A percentile compares a stretch with the other conserved stretches of the same genome.
These are phyloP conservation scores for Epinephelus coioides DNA, from an alignment of 2,797 vertebrate species.

Conservation along the genomic window DNA sequence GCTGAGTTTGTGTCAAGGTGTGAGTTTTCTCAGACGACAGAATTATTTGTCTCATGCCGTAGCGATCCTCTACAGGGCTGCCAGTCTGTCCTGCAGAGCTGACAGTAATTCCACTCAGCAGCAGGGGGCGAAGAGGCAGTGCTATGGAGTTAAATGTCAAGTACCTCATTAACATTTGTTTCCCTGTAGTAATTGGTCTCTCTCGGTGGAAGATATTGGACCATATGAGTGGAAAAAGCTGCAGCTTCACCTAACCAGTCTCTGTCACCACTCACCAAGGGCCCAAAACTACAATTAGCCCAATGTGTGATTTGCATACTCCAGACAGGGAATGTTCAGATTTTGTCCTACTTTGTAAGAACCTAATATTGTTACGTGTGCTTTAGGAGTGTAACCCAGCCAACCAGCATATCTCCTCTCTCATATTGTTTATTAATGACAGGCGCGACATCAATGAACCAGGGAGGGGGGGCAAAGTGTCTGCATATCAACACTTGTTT, in stretches of 20 bases:
- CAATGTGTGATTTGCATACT: slow-evolving; percentile 9
- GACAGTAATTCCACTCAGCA: slow-evolving; percentile 66
- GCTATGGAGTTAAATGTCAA: slow-evolving; percentile 85
- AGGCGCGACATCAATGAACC: background rate
- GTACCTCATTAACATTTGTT: slow-evolving; percentile 85
- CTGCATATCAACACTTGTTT: background rate
- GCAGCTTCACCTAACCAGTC: slow-evolving; percentile 17
- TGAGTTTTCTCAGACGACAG: slow-evolving; percentile 17
- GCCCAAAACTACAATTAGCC: slow-evolving; percentile 15
- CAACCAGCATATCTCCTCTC: slow-evolving; percentile 7
- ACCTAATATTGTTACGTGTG: background rate
- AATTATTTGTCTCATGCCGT: slow-evolving; percentile 20
- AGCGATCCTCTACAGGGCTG: slow-evolving; percentile 29
- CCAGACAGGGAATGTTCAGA: background rate
- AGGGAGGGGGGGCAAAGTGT: background rate
- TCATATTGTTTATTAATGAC: slow-evolving; percentile 22
- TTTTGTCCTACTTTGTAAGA: background rate
- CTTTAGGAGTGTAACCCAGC: background rate
- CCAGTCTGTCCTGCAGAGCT: slow-evolving; percentile 50
- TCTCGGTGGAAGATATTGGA: slow-evolving; percentile 39
- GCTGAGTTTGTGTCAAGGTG: slow-evolving; percentile 4
- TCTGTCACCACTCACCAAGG: slow-evolving; percentile 20
- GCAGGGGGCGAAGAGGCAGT: slow-evolving; percentile 74
- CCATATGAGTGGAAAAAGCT: slow-evolving; percentile 35
- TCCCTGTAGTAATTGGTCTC: slow-evolving; percentile 76